Conservation (phyloP, 2,797 vertebrate species). For the Ctenopoma multispine region DNA sequence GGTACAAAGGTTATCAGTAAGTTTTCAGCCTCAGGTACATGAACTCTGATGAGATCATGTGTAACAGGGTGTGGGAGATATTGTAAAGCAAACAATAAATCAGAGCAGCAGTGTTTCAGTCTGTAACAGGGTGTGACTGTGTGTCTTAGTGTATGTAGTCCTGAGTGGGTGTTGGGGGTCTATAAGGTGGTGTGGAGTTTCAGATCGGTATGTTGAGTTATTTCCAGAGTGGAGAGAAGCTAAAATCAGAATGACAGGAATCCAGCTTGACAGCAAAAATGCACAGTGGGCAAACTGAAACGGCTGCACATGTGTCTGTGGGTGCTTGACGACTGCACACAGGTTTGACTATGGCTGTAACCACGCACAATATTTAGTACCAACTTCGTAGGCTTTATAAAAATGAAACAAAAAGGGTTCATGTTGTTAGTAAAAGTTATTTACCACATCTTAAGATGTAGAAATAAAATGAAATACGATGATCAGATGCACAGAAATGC, state of each 20-base stretch:
- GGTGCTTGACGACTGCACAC: not conserved
- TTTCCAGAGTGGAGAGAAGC: constrained; percentile 50
- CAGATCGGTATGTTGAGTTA: constrained; percentile 52
- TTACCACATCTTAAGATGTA: constrained; percentile 43
- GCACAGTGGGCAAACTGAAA: constrained; percentile 10
- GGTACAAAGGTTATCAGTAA: constrained; percentile 4
- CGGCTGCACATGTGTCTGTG: not conserved
- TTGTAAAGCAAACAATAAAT: constrained; percentile 6
- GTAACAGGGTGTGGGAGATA: not conserved
- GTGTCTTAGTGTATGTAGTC: not conserved
- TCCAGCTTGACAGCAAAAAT: constrained; percentile 24
- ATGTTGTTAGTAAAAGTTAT: constrained; percentile 11
- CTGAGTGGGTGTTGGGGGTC: constrained; percentile 13
- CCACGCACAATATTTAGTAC: not conserved
- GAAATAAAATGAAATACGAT: constrained; percentile 20
- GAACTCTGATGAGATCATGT: constrained; percentile 8
- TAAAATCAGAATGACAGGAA: constrained; percentile 43
- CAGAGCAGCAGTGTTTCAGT: constrained; percentile 11
- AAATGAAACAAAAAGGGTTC: not conserved
- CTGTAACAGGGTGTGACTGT: constrained; percentile 32
- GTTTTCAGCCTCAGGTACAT: constrained; percentile 13
- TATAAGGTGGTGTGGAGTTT: constrained; percentile 50
- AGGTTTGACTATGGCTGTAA: not conserved
- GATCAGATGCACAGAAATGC: constrained; percentile 48
- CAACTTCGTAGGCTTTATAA: not conserved